A percentile compares a stretch with the other conserved stretches of the same genome.
Conservation (phyloP, 2,888 invertebrate species). For the Rotaria sp. region DNA sequence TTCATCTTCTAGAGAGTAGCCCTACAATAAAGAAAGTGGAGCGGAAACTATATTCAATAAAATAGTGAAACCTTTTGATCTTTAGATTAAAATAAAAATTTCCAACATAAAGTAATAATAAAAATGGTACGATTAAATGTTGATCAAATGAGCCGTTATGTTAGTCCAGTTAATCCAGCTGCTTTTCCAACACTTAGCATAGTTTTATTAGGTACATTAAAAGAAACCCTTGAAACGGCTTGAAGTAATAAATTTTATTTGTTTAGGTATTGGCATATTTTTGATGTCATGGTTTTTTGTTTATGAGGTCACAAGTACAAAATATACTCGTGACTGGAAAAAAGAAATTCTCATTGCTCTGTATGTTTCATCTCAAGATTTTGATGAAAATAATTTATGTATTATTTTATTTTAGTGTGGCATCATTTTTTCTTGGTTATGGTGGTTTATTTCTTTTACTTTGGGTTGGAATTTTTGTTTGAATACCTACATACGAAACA, state of each 20-base stretch:
- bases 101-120: no score
- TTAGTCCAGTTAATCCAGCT: slow-evolving; percentile 88
- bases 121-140: background rate
- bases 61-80: background rate
- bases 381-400: background rate
- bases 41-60: background rate
- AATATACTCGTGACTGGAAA: slow-evolving; percentile 70
- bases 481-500: background rate
- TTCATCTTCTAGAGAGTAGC: background rate
- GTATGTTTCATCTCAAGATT: background rate
- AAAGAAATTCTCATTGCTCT: slow-evolving; percentile 74
- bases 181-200: slow-evolving; percentile 86
- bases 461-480: slow-evolving; percentile 87
- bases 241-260: no score
- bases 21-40: background rate
- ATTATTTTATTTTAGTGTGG: slow-evolving; percentile 62
- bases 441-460: slow-evolving; percentile 85
- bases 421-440: slow-evolving; percentile 89
- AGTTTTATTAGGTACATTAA: slow-evolving; percentile 69
- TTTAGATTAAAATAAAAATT: background rate
- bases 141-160: slow-evolving; percentile 70
- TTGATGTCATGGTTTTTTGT: slow-evolving; percentile 99
- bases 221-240: no score
- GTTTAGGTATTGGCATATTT: slow-evolving; percentile 78
- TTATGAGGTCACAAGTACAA: slow-evolving; percentile 63